Conservation (phyloP, 2,797 vertebrate species). For the Otolemur crassicaudatus region DNA sequence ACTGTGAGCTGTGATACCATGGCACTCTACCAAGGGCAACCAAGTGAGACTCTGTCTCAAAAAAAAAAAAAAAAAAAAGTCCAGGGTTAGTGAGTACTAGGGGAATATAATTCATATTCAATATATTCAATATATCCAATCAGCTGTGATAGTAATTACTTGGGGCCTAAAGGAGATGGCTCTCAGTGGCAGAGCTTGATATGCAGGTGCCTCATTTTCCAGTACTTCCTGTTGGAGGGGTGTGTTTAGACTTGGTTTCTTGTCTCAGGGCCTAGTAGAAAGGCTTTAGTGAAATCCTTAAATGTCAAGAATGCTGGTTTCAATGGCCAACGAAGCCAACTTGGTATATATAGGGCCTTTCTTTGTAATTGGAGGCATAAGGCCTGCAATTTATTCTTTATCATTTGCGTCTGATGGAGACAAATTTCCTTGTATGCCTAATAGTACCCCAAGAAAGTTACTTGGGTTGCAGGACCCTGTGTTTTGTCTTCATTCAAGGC, state of each 20-base stretch:
- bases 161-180: background rate
- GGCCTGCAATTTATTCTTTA: background rate
- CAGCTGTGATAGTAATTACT: background rate
- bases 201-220: background rate
- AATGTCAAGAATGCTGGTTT: background rate
- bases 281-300: background rate
- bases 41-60: no score
- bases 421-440: background rate
- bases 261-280: background rate
- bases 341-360: background rate
- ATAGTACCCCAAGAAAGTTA: background rate
- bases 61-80: background rate
- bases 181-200: background rate
- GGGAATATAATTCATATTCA: background rate
- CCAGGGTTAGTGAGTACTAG: background rate
- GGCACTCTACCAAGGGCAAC: no score
- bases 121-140: background rate
- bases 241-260: background rate
- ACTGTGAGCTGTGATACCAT: no score
- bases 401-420: no score
- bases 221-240: background rate
- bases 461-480: background rate
- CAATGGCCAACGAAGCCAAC: background rate
- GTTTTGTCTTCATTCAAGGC: background rate
- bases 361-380: background rate